phyloP scores from a whole-genome alignment of 1,140 invertebrate species.

The Drosophila saltans region DNA sequence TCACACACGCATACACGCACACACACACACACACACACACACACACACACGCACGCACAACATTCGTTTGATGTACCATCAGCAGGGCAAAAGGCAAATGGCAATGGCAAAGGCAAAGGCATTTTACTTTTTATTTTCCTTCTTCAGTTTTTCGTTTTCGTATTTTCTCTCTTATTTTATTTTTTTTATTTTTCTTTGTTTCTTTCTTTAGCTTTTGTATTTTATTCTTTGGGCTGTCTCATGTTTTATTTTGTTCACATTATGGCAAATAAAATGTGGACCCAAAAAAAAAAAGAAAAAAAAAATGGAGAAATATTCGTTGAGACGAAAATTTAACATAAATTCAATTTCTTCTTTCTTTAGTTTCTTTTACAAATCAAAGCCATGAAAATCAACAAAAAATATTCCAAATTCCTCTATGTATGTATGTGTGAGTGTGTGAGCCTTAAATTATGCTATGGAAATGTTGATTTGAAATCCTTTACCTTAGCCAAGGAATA shows the following conservation, averaged over 20 bases:
- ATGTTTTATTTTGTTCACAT: slow-evolving; percentile 27
- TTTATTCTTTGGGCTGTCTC: slow-evolving; percentile 9
- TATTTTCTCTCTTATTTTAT: background rate
- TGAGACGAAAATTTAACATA: slow-evolving; percentile 12
- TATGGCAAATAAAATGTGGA: slow-evolving; percentile 47
- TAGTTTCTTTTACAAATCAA: slow-evolving; percentile 6
- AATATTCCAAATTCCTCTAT: background rate
- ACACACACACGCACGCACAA: slow-evolving; percentile 18
- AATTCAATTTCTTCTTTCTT: background rate
- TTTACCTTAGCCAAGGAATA: background rate
- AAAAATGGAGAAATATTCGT: slow-evolving; percentile 3
- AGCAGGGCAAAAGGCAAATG: slow-evolving; percentile 1
- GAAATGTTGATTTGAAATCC: background rate
- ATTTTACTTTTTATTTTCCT: slow-evolving; percentile 20
- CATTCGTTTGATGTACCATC: slow-evolving; percentile 42
- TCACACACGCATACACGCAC: background rate
- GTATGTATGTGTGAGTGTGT: background rate
- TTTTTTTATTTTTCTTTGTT: slow-evolving; percentile 20
- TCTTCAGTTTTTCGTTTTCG: background rate
- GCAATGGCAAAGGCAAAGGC: slow-evolving; percentile 11
- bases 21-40: slow-evolving; percentile 17
- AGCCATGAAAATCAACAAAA: slow-evolving; percentile 1
- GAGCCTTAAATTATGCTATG: slow-evolving; percentile 1
- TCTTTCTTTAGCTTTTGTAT: slow-evolving; percentile 3
- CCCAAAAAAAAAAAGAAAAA: slow-evolving; percentile 42